phyloP scores from a whole-genome alignment of 2,888 invertebrate genomes.

The Neoscelio sp. region DNA sequence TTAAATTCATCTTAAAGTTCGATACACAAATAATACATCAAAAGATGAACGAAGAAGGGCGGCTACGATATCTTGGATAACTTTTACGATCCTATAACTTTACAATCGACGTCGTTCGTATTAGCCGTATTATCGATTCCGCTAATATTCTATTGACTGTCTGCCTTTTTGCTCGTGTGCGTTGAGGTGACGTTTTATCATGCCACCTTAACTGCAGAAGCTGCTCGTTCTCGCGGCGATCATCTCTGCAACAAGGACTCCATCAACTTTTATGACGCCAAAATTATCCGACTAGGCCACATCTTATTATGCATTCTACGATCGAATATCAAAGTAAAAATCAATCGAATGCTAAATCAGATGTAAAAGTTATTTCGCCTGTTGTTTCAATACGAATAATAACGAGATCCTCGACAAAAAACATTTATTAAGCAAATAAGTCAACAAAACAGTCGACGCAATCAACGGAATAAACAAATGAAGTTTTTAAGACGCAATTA shows the following conservation, averaged over 20 bases:
- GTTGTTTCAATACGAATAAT: too few relatives aligned
- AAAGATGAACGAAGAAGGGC: neutral
- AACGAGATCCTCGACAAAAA: neutral
- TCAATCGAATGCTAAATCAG: constrained; percentile 2
- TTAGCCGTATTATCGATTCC: constrained; percentile 17
- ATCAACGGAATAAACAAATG: constrained; percentile 19
- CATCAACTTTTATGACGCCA: constrained; percentile 32
- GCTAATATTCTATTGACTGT: constrained; percentile 42
- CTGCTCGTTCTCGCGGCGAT: neutral
- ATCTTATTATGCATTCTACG: constrained; percentile 31
- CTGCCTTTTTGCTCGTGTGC: constrained; percentile 1
- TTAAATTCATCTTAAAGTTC: neutral
- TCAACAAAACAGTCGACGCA: constrained; percentile 9
- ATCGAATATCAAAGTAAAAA: neutral
- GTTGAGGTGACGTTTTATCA: constrained; percentile 1
- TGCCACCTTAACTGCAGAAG: constrained; percentile 17
- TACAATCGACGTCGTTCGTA: constrained; percentile 9
- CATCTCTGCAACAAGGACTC: constrained; percentile 12
- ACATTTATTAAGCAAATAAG: constrained; percentile 15
- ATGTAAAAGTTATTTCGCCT: too few relatives aligned
- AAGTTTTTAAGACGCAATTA: constrained; percentile 16
- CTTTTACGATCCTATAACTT: constrained; percentile 20
- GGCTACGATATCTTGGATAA: neutral
- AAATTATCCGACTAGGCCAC: constrained; percentile 34
- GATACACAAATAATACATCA: neutral